Evolutionary conservation across 2,797 vertebrate species (phyloP).

Genomic region (Anomalospiza imberbis): DNA sequence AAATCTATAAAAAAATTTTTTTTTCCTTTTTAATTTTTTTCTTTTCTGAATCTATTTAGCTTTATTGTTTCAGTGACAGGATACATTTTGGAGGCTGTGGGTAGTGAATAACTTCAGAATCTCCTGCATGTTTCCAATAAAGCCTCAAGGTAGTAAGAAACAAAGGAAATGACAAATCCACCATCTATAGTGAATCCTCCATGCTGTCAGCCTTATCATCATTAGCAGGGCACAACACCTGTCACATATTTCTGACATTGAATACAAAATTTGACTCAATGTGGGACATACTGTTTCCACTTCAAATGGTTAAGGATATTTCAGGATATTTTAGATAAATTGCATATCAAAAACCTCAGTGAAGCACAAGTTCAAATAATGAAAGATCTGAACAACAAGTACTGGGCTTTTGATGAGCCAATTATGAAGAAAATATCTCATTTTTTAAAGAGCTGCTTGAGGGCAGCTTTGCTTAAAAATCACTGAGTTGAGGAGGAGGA

Average conservation of each 20-base stretch:
- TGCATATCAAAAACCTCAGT: background rate
- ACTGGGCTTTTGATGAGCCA: background rate
- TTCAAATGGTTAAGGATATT: background rate
- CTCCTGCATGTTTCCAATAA: background rate
- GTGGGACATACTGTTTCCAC: background rate
- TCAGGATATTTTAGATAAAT: background rate
- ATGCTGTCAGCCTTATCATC: background rate
- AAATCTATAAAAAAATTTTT: background rate
- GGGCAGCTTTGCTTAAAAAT: background rate
- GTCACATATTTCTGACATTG: background rate
- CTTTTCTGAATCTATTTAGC: background rate
- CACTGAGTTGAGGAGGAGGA: background rate
- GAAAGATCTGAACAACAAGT: background rate
- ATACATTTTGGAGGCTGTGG: background rate
- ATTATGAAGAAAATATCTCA: background rate
- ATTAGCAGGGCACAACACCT: background rate
- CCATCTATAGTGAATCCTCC: background rate
- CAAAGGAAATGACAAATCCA: background rate
- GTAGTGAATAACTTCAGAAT: background rate
- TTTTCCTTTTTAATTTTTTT: background rate
- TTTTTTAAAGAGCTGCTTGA: background rate
- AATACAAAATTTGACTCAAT: background rate
- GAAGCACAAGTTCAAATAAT: background rate
- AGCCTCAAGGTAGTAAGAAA: background rate
- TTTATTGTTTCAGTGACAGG: background rate